Evolutionary conservation across 2,113 vertebrate species (phyloP).

Genomic region (Bettongia penicillata): DNA sequence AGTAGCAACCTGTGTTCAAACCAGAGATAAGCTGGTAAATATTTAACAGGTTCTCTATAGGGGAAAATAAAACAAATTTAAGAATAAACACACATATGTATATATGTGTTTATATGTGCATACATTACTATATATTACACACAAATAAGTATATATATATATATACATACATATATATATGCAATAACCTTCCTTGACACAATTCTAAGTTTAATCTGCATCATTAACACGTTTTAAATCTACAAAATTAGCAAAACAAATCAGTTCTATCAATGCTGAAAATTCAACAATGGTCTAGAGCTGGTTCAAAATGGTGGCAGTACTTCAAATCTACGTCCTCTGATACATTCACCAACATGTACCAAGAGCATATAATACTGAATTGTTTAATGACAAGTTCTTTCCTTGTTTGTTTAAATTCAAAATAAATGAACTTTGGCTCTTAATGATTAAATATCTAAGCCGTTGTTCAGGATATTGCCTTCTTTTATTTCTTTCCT

Average conservation of each 20-base stretch:
- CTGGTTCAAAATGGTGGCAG: too few species aligned
- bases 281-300: not conserved
- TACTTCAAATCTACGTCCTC: not conserved
- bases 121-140: too few species aligned
- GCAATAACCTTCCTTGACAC: not conserved
- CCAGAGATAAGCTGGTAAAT: not conserved
- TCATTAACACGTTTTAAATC: not conserved
- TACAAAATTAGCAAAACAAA: not conserved
- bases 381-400: not conserved
- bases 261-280: not conserved
- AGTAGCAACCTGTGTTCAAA: not conserved
- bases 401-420: not conserved
- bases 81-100: too few species aligned
- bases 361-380: not conserved
- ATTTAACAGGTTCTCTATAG: not conserved
- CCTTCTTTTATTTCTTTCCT: not conserved
- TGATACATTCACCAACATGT: not conserved
- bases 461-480: not conserved
- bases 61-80: not conserved
- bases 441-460: slow-evolving; percentile 4
- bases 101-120: not conserved
- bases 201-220: not conserved
- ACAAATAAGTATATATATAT: too few species aligned
- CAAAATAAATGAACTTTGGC: not conserved
- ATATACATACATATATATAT: too few species aligned